A percentile compares a stretch with the other conserved stretches of the same genome.
Conservation (phyloP, 2,797 vertebrate species). For the Coreius guichenoti region DNA sequence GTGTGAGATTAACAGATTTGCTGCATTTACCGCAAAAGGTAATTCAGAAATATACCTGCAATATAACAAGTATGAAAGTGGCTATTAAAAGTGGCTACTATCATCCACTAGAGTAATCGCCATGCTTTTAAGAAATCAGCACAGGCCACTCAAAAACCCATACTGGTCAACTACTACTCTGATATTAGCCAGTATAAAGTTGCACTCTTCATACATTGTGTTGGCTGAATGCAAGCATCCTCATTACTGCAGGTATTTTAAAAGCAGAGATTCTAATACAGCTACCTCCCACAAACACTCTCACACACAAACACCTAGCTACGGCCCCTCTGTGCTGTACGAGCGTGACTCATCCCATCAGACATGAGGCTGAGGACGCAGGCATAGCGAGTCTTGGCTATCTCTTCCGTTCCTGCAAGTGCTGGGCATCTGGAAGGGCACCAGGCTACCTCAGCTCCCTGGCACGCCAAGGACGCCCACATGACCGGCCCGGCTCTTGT, state of each 20-base stretch:
- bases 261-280: not conserved
- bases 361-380: conserved; percentile 11
- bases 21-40: not conserved
- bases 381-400: conserved; percentile 17
- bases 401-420: conserved; percentile 16
- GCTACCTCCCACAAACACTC: conserved; percentile 4
- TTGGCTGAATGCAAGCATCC: not conserved
- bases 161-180: not conserved
- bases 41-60: not conserved
- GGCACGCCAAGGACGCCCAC: conserved; percentile 41
- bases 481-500: conserved; percentile 15
- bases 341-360: conserved; percentile 41
- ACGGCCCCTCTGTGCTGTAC: not conserved
- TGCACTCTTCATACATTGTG: not conserved
- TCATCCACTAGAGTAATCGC: not conserved
- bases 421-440: conserved; percentile 42
- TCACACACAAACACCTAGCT: conserved; percentile 9
- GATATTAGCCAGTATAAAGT: not conserved
- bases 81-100: not conserved
- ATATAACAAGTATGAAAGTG: not conserved
- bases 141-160: not conserved
- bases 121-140: not conserved
- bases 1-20: not conserved
- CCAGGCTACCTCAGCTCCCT: conserved; percentile 30
- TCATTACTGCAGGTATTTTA: conserved; percentile 3